Percentiles rank a stretch among this genome's conserved stretches.
These are phyloP conservation scores for Strongylocentrotus purpuratus DNA, from an alignment of 35 echinoderm and acorn worm species.

Conservation along the genomic window DNA sequence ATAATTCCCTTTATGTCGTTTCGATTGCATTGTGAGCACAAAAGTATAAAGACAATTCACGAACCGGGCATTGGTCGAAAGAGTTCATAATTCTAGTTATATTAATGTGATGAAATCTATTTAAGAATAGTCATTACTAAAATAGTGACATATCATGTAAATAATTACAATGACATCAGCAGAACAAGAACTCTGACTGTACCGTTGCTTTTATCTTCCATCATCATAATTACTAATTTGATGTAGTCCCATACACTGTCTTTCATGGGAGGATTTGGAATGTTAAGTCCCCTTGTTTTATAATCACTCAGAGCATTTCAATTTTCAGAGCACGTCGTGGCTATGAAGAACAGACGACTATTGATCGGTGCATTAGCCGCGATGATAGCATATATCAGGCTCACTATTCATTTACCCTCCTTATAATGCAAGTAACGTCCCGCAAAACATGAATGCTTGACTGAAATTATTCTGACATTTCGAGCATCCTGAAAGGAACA, in stretches of 20 bases:
- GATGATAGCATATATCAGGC: neutral
- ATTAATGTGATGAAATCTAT: too few species aligned
- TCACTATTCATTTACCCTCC: neutral
- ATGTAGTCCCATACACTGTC: neutral
- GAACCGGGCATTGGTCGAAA: too few species aligned
- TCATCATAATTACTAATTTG: neutral
- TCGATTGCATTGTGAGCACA: too few species aligned
- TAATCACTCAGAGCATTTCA: neutral
- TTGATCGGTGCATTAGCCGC: neutral
- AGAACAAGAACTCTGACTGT: neutral
- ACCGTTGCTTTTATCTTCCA: neutral
- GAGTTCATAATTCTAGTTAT: too few species aligned
- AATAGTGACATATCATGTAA: too few species aligned
- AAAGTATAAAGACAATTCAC: too few species aligned
- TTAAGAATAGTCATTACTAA: too few species aligned
- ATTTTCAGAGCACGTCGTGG: neutral
- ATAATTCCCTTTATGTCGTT: too few species aligned
- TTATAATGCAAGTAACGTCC: neutral
- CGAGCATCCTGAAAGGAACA: neutral
- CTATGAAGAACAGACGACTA: neutral
- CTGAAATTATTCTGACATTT: neutral
- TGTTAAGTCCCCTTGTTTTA: neutral
- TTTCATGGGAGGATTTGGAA: neutral
- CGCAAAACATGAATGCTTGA: neutral
- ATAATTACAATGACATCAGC: neutral